These are phyloP conservation scores for Pseudorasbora parva DNA, from an alignment of 2,113 vertebrate species.

Conservation along the genomic window DNA sequence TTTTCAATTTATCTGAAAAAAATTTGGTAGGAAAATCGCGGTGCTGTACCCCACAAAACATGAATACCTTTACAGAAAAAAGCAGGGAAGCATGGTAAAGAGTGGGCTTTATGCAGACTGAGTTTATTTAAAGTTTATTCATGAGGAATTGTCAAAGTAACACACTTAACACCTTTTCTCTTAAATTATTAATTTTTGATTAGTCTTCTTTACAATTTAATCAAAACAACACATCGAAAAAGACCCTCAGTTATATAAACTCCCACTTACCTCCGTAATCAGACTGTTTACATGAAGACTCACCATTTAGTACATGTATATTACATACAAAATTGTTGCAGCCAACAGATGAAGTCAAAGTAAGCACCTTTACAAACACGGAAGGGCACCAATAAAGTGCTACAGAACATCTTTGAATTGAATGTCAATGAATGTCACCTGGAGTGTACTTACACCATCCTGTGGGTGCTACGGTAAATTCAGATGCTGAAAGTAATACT, in stretches of 20 bases:
- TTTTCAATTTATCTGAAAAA: background rate
- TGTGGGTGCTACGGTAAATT: constrained; percentile 20
- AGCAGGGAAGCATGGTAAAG: background rate
- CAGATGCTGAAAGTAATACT: constrained; percentile 34
- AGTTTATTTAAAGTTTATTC: constrained; percentile 2
- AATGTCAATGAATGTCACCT: constrained; percentile 12
- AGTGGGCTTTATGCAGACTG: background rate
- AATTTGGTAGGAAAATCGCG: background rate
- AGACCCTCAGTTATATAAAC: background rate
- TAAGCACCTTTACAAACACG: constrained; percentile 3
- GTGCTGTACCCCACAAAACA: background rate
- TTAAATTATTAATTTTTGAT: background rate
- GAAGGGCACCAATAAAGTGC: constrained; percentile 2
- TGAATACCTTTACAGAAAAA: background rate
- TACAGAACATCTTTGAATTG: background rate
- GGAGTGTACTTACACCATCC: constrained; percentile 3
- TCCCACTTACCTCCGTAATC: constrained; percentile 1
- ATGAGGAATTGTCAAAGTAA: background rate
- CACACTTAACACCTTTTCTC: background rate
- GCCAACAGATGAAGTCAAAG: constrained; percentile 2
- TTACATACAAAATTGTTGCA: constrained; percentile 1
- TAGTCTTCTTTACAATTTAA: background rate
- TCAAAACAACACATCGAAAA: background rate
- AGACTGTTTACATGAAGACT: constrained; percentile 5
- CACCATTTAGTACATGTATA: background rate